phyloP scores from a whole-genome alignment of 1,140 invertebrate species.

The Copidosoma floridanum region DNA sequence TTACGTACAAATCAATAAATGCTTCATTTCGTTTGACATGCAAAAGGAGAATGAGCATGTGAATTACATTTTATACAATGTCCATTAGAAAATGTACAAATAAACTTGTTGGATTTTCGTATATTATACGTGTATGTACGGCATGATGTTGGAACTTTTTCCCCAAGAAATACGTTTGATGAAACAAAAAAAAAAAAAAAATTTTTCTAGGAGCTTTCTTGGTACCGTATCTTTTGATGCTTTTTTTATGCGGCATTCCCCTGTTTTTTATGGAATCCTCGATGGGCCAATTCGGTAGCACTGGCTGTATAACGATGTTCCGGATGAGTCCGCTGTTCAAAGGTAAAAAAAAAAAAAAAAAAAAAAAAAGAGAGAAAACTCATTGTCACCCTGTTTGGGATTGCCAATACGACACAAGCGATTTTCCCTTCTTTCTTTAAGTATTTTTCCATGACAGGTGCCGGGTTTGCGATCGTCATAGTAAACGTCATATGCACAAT shows the following conservation, averaged over 20 bases:
- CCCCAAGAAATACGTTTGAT: slow-evolving; percentile 17
- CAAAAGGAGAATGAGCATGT: no score
- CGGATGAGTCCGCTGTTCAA: slow-evolving; percentile 80
- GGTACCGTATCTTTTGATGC: slow-evolving; percentile 72
- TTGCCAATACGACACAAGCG: no score
- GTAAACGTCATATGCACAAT: slow-evolving; percentile 87
- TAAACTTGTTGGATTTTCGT: no score
- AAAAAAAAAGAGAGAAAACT: no score
- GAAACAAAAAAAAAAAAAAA: neutral
- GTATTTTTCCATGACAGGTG: slow-evolving; percentile 61
- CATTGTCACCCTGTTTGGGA: no score
- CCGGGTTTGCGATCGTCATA: slow-evolving; percentile 77
- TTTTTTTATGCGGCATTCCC: slow-evolving; percentile 79
- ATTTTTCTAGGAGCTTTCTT: slow-evolving; percentile 69
- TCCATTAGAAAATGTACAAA: no score
- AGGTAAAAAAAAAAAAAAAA: no score
- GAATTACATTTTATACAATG: no score
- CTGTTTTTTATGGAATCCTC: slow-evolving; percentile 87
- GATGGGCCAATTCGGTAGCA: slow-evolving; percentile 80
- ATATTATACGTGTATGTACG: no score
- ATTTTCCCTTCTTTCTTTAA: no score
- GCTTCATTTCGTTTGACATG: no score
- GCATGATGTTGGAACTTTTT: slow-evolving; percentile 12
- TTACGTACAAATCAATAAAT: no score
- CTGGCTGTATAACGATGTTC: slow-evolving; percentile 78